Evolutionary conservation across 1,140 invertebrate species (phyloP), one percentile per base, ranked within the genome.

Genomic region (Bacillus rossius): DNA sequence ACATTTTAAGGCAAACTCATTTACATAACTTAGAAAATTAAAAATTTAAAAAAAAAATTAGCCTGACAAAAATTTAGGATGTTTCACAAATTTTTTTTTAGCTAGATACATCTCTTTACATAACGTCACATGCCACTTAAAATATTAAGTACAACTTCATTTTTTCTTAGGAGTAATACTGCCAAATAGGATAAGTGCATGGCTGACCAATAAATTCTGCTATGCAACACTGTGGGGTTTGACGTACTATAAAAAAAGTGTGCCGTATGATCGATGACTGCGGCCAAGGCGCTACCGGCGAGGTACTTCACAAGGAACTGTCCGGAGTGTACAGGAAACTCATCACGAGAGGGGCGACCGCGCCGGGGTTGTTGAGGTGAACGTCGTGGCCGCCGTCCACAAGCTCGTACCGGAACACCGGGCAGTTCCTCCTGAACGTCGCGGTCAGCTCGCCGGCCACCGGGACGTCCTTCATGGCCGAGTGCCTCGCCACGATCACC

Each of bases 351-450:
- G 67, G 64, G 3, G 75, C 77, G 42, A 85, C 68, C 53, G 55
- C 70, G 67, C 81, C 75, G 7, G 84, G 81, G 65, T 79, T 65
- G 62, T 81, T 81, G 59, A 83, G 71, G 67, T 87, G 84, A 8
- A 84, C 71, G 71, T 85, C 81, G 72, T 87, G 85, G 71, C 79
- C 78, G 14, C 84, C 84, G 19, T 75, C 67, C 25, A 85, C 72
- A 55, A 71, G 61, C 8, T 67, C 55, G 52, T 73, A 64, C 25
- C 66, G 63, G 55, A 76, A 72, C 16, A 65, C 52, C 2, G 61
- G 41, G 22, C 38, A 37, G 59, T 23, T 59, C 58, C 55, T 42
- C 19, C 25, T 19, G 26, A n/a, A n/a, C 1, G 23, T 34, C 10
- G 4, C 8, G 8, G 34, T 22, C 48, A 50, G 5, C 19, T 25